phyloP scores from a whole-genome alignment of 1,140 invertebrate species.

The Melipona quadrifasciata region DNA sequence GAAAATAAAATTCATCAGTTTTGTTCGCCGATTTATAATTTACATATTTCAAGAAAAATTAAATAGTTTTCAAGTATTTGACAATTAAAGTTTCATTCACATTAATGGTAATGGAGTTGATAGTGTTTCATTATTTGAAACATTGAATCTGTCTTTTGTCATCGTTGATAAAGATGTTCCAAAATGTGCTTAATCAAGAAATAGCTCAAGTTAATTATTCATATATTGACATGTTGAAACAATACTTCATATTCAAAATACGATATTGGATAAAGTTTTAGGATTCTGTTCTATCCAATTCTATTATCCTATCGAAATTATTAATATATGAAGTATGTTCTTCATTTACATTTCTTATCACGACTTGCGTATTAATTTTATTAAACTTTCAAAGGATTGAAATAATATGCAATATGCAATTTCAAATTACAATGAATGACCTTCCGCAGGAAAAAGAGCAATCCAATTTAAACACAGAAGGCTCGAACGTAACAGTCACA shows the following conservation, averaged over 20 bases:
- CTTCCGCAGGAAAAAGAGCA: too few species aligned
- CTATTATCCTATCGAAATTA: too few species aligned
- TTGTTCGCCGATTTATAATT: background rate
- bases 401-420: too few species aligned
- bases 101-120: background rate
- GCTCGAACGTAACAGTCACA: background rate
- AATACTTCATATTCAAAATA: too few species aligned
- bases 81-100: background rate
- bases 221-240: background rate
- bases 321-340: too few species aligned
- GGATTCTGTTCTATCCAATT: too few species aligned
- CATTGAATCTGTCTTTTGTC: background rate
- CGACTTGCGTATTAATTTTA: too few species aligned
- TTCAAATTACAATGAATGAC: too few species aligned
- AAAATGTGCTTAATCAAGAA: background rate
- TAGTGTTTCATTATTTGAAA: background rate
- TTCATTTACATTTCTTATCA: too few species aligned
- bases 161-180: background rate
- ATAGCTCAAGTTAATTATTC: background rate
- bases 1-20: background rate
- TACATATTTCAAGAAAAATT: background rate
- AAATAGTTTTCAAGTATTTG: background rate
- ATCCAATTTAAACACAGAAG: background rate
- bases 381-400: too few species aligned
- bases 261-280: too few species aligned